phyloP scores from a whole-genome alignment of 2,113 vertebrate genomes.

The Sus scrofa region T2T-Sscrofa CM000824.6:102937001-102937500 shows the following conservation, averaged over 20 bases:
- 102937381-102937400: not conserved
- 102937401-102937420: not conserved
- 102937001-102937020: too few species aligned
- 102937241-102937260: too few species aligned
- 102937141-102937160: not conserved
- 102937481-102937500: slow-evolving; percentile 27
- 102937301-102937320: not conserved
- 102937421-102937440: not conserved
- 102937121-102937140: not conserved
- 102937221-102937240: too few species aligned
- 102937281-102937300: too few species aligned
- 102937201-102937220: too few species aligned
- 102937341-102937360: not conserved
- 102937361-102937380: not conserved
- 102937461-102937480: not conserved
- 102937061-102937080: too few species aligned
- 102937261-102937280: too few species aligned
- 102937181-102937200: too few species aligned
- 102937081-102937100: not conserved
- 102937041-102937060: too few species aligned
- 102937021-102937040: too few species aligned
- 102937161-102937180: not conserved
- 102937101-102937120: not conserved
- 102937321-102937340: not conserved
- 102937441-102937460: not conserved